Evolutionary conservation across 2,113 vertebrate genomes (phyloP).

Genomic region (Chamaetylas fuelleborni): DNA sequence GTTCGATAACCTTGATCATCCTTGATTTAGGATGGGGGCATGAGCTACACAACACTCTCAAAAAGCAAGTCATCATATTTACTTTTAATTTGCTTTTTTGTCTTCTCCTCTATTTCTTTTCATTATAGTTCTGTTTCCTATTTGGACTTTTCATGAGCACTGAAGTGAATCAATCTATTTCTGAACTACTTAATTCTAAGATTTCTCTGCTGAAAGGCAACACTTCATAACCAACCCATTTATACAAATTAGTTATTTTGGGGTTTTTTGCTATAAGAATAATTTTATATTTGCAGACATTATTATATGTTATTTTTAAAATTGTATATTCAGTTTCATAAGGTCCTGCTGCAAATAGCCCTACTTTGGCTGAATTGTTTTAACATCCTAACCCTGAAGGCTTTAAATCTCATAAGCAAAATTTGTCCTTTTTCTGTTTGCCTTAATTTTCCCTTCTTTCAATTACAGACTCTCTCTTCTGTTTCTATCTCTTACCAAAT

Average conservation of each 20-base stretch:
- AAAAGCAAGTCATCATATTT: background rate
- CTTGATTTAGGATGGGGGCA: background rate
- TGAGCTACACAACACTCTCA: background rate
- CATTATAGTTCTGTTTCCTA: background rate
- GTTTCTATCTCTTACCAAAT: background rate
- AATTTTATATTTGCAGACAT: background rate
- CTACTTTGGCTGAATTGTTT: background rate
- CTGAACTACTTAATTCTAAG: background rate
- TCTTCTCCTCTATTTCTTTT: background rate
- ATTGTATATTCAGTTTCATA: background rate
- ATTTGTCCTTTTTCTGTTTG: background rate
- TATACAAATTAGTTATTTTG: background rate
- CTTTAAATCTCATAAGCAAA: background rate
- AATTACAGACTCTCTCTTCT: background rate
- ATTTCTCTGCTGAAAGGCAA: background rate
- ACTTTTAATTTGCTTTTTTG: background rate
- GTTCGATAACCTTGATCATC: background rate
- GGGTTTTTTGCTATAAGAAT: background rate
- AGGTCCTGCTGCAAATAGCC: background rate
- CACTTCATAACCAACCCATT: background rate
- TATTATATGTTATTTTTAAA: background rate
- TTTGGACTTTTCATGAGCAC: background rate
- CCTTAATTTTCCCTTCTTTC: background rate
- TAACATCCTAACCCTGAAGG: background rate
- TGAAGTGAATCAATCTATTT: background rate